Conservation (phyloP, 1,140 invertebrate genomes). For the Leptinotarsa undecemlineata region DNA sequence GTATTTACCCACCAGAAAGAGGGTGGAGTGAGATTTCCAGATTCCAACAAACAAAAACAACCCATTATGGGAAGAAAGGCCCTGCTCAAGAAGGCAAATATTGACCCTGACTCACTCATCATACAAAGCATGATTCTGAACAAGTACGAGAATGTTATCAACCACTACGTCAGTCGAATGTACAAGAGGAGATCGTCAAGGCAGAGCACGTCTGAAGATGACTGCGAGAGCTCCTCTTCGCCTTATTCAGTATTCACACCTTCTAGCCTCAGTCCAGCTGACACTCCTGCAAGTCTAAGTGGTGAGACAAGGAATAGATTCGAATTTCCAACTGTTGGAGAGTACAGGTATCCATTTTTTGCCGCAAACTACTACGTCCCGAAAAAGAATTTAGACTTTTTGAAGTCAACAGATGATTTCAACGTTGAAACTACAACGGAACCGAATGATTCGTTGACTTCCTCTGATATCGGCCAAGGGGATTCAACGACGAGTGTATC, state of each 20-base stretch:
- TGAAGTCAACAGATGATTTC: conserved; percentile 30
- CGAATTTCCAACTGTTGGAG: conserved; percentile 6
- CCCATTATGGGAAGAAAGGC: conserved; percentile 23
- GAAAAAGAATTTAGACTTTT: background rate
- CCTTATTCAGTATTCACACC: conserved; percentile 29
- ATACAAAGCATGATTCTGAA: conserved; percentile 21
- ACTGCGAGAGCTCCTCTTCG: background rate
- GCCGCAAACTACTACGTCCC: background rate
- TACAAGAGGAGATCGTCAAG: conserved; percentile 33
- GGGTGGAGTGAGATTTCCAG: background rate
- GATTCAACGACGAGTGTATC: conserved; percentile 5
- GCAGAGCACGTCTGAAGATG: conserved; percentile 25
- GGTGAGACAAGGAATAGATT: conserved; percentile 21
- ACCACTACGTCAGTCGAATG: conserved; percentile 32
- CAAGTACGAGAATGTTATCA: conserved; percentile 33
- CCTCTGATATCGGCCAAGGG: background rate
- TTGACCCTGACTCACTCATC: conserved; percentile 15
- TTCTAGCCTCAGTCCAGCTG: conserved; percentile 19
- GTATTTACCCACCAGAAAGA: conserved; percentile 3
- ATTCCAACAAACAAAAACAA: conserved; percentile 15
- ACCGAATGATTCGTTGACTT: conserved; percentile 1
- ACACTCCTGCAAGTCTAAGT: conserved; percentile 26
- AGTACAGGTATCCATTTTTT: background rate
- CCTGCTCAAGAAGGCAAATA: conserved; percentile 7
- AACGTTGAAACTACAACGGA: conserved; percentile 26